Base-by-base conservation (phyloP, 1,140 invertebrate genomes). In the Aphelenchoides avenae region DNA sequence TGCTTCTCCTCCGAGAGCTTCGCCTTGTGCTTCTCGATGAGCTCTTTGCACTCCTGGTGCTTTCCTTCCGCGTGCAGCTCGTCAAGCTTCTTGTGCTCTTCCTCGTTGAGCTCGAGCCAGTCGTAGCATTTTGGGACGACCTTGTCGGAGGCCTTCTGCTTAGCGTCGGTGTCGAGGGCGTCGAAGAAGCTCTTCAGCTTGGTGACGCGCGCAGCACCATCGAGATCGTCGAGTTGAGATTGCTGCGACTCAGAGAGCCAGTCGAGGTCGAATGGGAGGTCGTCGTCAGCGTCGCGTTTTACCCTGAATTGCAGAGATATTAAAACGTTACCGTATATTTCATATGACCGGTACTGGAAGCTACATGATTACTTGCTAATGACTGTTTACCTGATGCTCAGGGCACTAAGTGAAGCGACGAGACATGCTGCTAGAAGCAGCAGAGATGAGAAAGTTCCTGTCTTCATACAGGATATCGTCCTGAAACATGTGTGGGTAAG, bases 101-200 rank as follows among this genome's bases (percentile, higher is more conserved):
- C 47, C 22, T 70, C 49, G 15, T 7, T 63, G 4, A 47, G 27
- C 20, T 53, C 50, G 22, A 64, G 15, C 66, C 60, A 65, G 13
- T 46, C 44, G 46, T 65, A 65, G 22, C 63, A 65, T n/a, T 61
- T 27, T 9, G 20, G 6, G 6, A 64, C 29, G 20, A 64, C 40
- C 33, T 64, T 65, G 22, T 64, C 46, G 5, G 37, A 49, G 27
- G 53, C 24, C n/a, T 22, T 49, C 27, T n/a, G 15, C 44, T 50
- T 50, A 13, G 13, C 26, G 48, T 44, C 27, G 4, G 48, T 49
- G 4, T 44, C 49, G 2, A 15, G 15, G 15, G 15, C 15, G 13
- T 50, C 48, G 48, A 49, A 50, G 27, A 50, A 15, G 15, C 39
- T n/a, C 13, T n/a, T 50, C 13, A 50, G 48, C 20, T 15, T 49